phyloP scores from a whole-genome alignment of 2,113 vertebrate species.

The Nansenia antarctica region DNA sequence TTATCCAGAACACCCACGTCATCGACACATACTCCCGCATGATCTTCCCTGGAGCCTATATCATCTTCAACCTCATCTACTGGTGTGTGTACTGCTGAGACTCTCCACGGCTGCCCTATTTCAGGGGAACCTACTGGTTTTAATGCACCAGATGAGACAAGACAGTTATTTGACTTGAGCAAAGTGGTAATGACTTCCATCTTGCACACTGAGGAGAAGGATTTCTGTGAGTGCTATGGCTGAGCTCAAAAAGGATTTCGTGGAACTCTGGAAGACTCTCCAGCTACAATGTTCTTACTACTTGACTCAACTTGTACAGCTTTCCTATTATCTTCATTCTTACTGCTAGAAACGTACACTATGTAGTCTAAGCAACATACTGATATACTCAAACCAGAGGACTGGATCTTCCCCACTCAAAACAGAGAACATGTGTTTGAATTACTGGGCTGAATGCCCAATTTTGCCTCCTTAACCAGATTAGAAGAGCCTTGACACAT shows the following conservation, averaged over 20 bases:
- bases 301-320: neutral
- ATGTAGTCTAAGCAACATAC: neutral
- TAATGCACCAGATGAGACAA: neutral
- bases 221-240: neutral
- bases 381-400: no score
- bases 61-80: constrained; percentile 96
- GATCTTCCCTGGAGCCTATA: constrained; percentile 92
- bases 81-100: constrained; percentile 93
- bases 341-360: neutral
- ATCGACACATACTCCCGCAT: constrained; percentile 94
- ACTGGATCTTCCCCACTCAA: no score
- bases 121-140: neutral
- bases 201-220: neutral
- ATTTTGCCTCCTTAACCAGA: neutral
- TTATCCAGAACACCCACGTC: constrained; percentile 90
- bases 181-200: neutral
- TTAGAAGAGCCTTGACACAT: neutral
- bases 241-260: neutral
- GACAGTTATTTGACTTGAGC: neutral
- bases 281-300: neutral
- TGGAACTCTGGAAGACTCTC: neutral
- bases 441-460: neutral
- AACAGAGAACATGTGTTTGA: neutral
- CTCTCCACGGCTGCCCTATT: neutral
- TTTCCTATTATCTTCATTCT: neutral